Evolutionary conservation across 2,797 vertebrate genomes (phyloP).

Genomic region (Cryptoprocta ferox): DNA sequence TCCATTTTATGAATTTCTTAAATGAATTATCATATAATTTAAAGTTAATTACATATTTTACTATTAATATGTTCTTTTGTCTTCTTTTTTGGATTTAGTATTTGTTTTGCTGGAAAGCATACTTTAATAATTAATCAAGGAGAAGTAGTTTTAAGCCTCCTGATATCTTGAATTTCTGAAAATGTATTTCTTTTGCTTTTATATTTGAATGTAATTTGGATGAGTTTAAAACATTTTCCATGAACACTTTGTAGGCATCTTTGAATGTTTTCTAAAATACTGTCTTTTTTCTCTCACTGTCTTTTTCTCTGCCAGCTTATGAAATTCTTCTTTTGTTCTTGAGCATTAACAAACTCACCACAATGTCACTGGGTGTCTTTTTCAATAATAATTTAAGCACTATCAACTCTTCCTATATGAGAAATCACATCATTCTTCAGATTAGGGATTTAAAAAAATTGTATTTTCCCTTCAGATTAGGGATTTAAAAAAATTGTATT

Average conservation of each 20-base stretch:
- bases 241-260: background rate
- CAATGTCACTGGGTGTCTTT: background rate
- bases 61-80: background rate
- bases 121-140: conserved; percentile 54
- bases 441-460: background rate
- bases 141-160: background rate
- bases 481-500: no score
- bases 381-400: background rate
- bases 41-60: background rate
- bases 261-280: conserved; percentile 5
- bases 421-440: background rate
- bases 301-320: background rate
- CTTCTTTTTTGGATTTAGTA: conserved; percentile 3
- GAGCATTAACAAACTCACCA: background rate
- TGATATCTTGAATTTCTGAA: conserved; percentile 12
- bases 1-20: conserved; percentile 38
- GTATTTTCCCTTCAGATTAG: no score
- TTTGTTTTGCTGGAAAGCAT: conserved; percentile 9
- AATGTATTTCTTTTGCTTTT: conserved; percentile 20
- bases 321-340: background rate
- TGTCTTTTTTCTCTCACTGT: background rate
- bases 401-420: background rate
- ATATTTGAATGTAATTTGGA: conserved; percentile 10
- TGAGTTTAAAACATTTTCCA: background rate
- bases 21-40: background rate